Conservation (phyloP, 2,113 vertebrate genomes). For the Recurvirostra avosetta region DNA sequence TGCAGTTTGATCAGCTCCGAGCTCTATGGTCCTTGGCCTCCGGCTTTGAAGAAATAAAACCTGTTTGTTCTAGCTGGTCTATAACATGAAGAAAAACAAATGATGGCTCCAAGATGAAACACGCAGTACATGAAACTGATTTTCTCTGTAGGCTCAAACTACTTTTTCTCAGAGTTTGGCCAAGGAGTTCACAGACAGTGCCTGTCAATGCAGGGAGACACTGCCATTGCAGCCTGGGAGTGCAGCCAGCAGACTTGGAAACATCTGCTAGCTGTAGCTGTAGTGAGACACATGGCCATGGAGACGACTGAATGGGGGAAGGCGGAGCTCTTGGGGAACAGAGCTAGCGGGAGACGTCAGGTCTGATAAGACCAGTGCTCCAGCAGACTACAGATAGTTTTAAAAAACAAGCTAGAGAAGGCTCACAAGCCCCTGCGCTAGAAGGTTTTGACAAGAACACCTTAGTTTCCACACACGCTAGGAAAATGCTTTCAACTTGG, state of each 20-base stretch:
- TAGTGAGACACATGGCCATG: neutral
- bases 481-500: neutral
- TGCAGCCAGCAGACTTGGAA: conserved; percentile 56
- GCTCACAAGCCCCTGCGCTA: neutral
- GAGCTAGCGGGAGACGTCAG: neutral
- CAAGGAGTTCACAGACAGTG: conserved; percentile 57
- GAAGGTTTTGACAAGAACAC: neutral
- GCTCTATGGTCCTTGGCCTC: neutral
- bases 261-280: conserved; percentile 49
- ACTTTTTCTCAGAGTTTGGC: conserved; percentile 46
- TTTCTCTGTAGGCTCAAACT: conserved; percentile 28
- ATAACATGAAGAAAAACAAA: conserved; percentile 22
- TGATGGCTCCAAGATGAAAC: conserved; percentile 40
- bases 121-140: neutral
- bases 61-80: conserved; percentile 38
- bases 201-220: conserved; percentile 36
- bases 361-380: neutral
- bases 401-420: neutral
- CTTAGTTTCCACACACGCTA: neutral
- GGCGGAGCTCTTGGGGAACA: neutral
- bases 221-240: conserved; percentile 41
- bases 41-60: conserved; percentile 54
- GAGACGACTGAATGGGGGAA: neutral
- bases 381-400: neutral
- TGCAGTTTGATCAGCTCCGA: conserved; percentile 30